Base-by-base conservation (phyloP, 30 jellyfish, hydroid and myxozoan genomes). In the Hydractinia echinata region DNA sequence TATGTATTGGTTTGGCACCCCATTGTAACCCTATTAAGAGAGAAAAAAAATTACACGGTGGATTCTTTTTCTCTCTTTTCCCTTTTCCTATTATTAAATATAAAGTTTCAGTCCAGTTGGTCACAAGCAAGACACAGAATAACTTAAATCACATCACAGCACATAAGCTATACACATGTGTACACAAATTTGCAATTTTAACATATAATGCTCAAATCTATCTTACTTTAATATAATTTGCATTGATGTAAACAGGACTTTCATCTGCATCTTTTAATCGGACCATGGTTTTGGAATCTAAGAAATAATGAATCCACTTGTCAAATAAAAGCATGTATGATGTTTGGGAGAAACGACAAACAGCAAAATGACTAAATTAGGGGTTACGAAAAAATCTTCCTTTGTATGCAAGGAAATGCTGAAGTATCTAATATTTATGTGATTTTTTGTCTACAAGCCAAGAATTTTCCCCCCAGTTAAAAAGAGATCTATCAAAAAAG, bases 191-290 rank as follows among this genome's bases (percentile, higher is more conserved):
- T 58, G 1, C 69, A 16, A 0, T 11, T 58, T 58, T 58, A 16
- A 13, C 19, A 58, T 11, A 58, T 58, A n/a, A 0, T 9, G 18
- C 39, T 64, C 51, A 51, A 82, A 6, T 4, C 10, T 7, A 64
- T n/a, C 99, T 69, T 76, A 93, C 99, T 84, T 87, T 83, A 61
- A 93, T 84, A 80, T 10, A 93, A 77, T 93, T 93, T 10, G 99
- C 99, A 81, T 93, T 93, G 39, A 93, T 93, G 69, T 93, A 93
- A 5, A 89, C 86, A 15, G 93, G 84, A 53, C 81, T 66, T 16
- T 93, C 80, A 72, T 93, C 99, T 54, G 82, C 54, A 30, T 67
- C 81, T 69, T 84, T 80, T 19, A 93, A 66, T 53, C 82, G 81
- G 4, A 93, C 99, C 8, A 89, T 88, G 16, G 99, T 77, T 54